Base-by-base conservation (phyloP, 2,888 invertebrate species). In the Marasmarcha lunaedactyla region DNA sequence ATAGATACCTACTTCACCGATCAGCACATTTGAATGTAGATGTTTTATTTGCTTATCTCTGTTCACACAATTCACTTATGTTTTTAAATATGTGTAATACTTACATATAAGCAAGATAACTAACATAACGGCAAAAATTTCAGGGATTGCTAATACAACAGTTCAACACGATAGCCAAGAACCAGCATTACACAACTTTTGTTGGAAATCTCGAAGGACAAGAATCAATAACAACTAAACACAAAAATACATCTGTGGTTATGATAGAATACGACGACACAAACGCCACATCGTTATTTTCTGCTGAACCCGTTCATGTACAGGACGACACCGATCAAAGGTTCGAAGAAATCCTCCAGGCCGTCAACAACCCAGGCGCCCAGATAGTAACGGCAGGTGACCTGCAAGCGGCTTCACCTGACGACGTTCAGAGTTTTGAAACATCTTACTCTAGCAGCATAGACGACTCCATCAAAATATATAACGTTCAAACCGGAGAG, bases 401-500 rank as follows among this genome's bases (percentile, higher is more conserved):
- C 38, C 48, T 42, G 27, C 63, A 64, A 20, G 54, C 65, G 38
- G 72, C 66, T 55, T 73, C 78, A 14, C 71, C 76, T 7, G 49
- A 49, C 38, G 57, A 53, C 46, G 43, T 56, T 37, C 72, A 67
- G 49, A 54, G 12, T 14, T 12, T 69, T 33, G 74, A 73, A 50
- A 67, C 69, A 44, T 79, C 78, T 35, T 81, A 81, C 51, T 63
- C 81, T 1, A 84, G 84, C 50, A 84, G 84, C 59, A 58, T 78
- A 45, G 84, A 84, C 49, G 84, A 84, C 55, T 77, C 79, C 35
- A 81, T 83, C 49, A 83, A 81, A 71, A 78, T 84, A 54, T 84
- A 84, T 58, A 84, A 84, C 46, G 72, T 84, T 37, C 78, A 76
- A 63, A 78, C 78, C 30, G 84, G 84, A 43, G 83, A 79, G 66